Evolutionary conservation across 2,113 vertebrate species (phyloP).

Genomic region (Brachyhypopomus gauderio): DNA sequence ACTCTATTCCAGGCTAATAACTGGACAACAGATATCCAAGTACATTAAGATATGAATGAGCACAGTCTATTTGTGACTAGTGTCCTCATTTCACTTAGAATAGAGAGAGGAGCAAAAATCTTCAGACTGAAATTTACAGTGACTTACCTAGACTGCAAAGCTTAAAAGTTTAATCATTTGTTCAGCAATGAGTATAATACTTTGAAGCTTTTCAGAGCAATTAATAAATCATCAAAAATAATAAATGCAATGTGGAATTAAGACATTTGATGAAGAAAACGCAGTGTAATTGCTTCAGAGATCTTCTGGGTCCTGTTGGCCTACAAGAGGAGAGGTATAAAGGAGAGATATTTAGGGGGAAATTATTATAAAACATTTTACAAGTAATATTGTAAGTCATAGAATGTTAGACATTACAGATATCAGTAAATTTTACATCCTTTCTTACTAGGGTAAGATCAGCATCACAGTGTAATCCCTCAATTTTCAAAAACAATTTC

Average conservation of each 20-base stretch:
- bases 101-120: neutral
- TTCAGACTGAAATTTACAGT: no score
- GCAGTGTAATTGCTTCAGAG: neutral
- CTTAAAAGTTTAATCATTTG: neutral
- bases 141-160: neutral
- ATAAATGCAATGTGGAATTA: neutral
- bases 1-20: neutral
- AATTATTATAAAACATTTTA: neutral
- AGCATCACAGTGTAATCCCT: no score
- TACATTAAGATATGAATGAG: neutral
- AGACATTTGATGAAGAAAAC: neutral
- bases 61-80: neutral
- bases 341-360: neutral
- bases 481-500: no score
- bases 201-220: neutral
- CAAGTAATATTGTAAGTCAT: neutral
- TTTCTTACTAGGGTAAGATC: no score
- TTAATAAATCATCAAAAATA: neutral
- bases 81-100: neutral
- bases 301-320: constrained; percentile 17
- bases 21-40: neutral
- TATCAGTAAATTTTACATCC: no score
- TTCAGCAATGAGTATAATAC: neutral
- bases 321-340: neutral
- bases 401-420: no score